These are phyloP conservation scores for Zoroaster sp. DNA, from an alignment of 53 echinoderm and acorn worm species.

Conservation along the genomic window DNA sequence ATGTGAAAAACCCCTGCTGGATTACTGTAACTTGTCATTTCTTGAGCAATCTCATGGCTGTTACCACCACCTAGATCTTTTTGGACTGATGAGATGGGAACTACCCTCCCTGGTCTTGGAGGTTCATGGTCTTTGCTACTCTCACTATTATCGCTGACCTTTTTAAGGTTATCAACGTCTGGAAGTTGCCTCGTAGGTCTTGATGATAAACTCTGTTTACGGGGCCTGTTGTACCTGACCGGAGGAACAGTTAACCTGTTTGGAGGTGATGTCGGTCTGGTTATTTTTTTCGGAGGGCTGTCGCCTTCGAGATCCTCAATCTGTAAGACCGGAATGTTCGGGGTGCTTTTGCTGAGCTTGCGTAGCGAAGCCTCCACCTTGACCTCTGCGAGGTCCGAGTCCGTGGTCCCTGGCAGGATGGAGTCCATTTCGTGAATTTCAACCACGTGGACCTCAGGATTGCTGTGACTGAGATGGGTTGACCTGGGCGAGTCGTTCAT, in stretches of 20 bases:
- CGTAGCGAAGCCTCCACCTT: conserved; percentile 19
- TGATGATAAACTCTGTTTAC: background rate
- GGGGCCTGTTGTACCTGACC: conserved; percentile 8
- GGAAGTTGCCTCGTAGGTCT: background rate
- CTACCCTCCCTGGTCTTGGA: conserved; percentile 45
- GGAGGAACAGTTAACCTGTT: conserved; percentile 39
- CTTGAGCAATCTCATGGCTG: background rate
- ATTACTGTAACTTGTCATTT: background rate
- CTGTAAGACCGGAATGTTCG: conserved; percentile 55
- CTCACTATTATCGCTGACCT: background rate
- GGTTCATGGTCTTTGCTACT: background rate
- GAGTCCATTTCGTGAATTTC: conserved; percentile 56
- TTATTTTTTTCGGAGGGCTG: background rate
- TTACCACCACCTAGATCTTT: background rate
- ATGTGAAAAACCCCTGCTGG: background rate
- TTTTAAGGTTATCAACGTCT: background rate
- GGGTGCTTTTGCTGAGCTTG: conserved; percentile 51
- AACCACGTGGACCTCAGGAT: conserved; percentile 52
- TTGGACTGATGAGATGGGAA: background rate
- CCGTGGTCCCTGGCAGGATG: conserved; percentile 2
- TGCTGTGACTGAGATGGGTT: conserved; percentile 40
- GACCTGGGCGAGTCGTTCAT: conserved; percentile 32
- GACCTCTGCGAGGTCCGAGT: conserved; percentile 5
- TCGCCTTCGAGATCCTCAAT: conserved; percentile 35
- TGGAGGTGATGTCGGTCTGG: conserved; percentile 40